Evolutionary conservation across 2,888 invertebrate genomes (phyloP).

Genomic region (Geotrupes spiniger): DNA sequence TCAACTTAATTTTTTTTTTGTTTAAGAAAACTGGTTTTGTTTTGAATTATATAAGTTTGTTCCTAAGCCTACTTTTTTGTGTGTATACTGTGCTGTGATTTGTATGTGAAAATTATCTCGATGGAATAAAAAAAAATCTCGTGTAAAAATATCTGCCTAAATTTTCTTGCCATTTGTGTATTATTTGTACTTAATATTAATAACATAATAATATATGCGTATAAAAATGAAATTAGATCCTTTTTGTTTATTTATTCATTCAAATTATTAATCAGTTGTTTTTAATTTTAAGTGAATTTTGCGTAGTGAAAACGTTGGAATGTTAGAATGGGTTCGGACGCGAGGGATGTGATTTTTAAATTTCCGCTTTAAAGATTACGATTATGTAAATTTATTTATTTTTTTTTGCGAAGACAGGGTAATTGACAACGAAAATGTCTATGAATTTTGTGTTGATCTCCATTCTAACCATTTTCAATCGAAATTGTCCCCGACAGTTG

Average conservation of each 20-base stretch:
- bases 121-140: slow-evolving; percentile 25
- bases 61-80: slow-evolving; percentile 42
- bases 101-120: slow-evolving; percentile 42
- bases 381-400: too few species aligned
- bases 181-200: slow-evolving; percentile 41
- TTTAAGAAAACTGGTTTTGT: neutral
- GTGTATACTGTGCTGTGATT: slow-evolving; percentile 49
- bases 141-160: slow-evolving; percentile 41
- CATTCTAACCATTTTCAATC: slow-evolving; percentile 1
- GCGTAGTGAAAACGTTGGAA: neutral
- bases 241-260: slow-evolving; percentile 33
- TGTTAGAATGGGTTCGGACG: neutral
- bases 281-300: slow-evolving; percentile 6
- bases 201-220: slow-evolving; percentile 10
- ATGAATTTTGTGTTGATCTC: slow-evolving; percentile 1
- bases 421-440: slow-evolving; percentile 1
- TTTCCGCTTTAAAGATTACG: too few species aligned
- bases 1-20: too few species aligned
- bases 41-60: slow-evolving; percentile 33
- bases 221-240: slow-evolving; percentile 30
- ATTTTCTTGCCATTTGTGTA: slow-evolving; percentile 53
- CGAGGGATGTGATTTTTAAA: slow-evolving; percentile 1
- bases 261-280: slow-evolving; percentile 26
- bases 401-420: slow-evolving; percentile 1
- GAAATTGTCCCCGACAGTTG: too few species aligned